A percentile compares a stretch with the other conserved stretches of the same genome.
Conservation (phyloP, 1,140 invertebrate genomes). For the Oryctes rhinoceros region DNA sequence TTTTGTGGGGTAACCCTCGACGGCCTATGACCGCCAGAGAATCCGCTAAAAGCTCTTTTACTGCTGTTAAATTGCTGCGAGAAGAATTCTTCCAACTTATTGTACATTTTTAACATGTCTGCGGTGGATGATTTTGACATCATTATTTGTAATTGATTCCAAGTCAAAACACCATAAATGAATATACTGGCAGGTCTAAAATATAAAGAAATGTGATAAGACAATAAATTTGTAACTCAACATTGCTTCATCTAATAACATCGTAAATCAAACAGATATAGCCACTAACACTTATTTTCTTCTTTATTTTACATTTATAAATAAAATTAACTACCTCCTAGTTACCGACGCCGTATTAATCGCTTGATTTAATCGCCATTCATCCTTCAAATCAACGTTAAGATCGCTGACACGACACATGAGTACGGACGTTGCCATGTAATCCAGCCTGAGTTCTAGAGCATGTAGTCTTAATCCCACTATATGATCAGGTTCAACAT, state of each 20-base stretch:
- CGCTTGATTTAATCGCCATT: conserved; percentile 72
- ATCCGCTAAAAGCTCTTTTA: conserved; percentile 81
- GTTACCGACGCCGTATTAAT: conserved; percentile 65
- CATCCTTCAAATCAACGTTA: conserved; percentile 80
- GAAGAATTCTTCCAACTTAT: conserved; percentile 97
- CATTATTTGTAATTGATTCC: conserved; percentile 96
- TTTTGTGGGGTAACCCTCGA: conserved; percentile 55
- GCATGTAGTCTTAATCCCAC: conserved; percentile 85
- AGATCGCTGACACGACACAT: conserved; percentile 89
- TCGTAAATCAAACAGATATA: no score
- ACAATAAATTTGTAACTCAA: no score
- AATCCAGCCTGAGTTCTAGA: conserved; percentile 89
- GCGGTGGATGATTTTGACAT: conserved; percentile 96
- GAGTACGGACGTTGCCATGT: conserved; percentile 94
- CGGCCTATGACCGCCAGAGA: conserved; percentile 52
- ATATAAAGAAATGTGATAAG: conserved; percentile 9
- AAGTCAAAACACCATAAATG: conserved; percentile 89
- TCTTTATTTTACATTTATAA: no score
- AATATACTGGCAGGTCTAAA: conserved; percentile 88
- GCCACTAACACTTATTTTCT: no score
- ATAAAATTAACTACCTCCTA: conserved; percentile 59
- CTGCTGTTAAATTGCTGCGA: conserved; percentile 94
- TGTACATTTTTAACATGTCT: conserved; percentile 95
- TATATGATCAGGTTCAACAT: conserved; percentile 88
- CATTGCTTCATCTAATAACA: no score